These are phyloP conservation scores for Ambastaia sidthimunki DNA, from an alignment of 2,797 vertebrate species.

Conservation along the genomic window DNA sequence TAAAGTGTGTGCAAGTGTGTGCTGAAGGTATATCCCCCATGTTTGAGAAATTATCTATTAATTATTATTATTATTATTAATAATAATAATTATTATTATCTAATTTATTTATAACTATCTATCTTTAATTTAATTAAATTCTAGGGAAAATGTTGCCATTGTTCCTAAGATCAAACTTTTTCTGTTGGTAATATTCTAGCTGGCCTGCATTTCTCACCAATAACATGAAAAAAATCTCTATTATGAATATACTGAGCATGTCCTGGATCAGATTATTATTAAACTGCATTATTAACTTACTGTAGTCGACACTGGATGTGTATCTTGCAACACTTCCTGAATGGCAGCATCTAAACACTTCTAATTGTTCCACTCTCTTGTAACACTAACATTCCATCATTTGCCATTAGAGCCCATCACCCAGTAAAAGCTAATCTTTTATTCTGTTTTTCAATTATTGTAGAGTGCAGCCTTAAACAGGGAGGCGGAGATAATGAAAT, in stretches of 20 bases:
- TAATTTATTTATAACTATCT: too few species aligned
- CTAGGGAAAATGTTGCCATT: neutral
- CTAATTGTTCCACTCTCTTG: conserved; percentile 60
- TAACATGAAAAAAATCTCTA: neutral
- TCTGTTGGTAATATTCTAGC: neutral
- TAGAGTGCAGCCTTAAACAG: conserved; percentile 88
- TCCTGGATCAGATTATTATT: neutral
- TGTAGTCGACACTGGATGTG: too few species aligned
- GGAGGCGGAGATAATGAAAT: conserved; percentile 92
- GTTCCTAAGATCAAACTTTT: neutral
- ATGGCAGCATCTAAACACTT: conserved; percentile 32
- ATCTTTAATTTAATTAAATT: neutral
- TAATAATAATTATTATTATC: too few species aligned
- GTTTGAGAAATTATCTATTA: neutral
- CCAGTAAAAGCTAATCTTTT: conserved; percentile 87
- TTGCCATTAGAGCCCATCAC: conserved; percentile 84
- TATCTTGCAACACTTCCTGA: neutral
- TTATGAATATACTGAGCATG: neutral
- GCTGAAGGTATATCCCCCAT: conserved; percentile 20
- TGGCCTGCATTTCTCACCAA: neutral
- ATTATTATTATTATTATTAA: neutral
- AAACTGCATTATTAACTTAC: neutral
- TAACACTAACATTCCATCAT: conserved; percentile 79
- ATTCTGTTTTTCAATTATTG: conserved; percentile 90
- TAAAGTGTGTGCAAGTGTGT: conserved; percentile 34